Conservation (phyloP, 2,113 vertebrate species). For the Nansenia antarctica region DNA sequence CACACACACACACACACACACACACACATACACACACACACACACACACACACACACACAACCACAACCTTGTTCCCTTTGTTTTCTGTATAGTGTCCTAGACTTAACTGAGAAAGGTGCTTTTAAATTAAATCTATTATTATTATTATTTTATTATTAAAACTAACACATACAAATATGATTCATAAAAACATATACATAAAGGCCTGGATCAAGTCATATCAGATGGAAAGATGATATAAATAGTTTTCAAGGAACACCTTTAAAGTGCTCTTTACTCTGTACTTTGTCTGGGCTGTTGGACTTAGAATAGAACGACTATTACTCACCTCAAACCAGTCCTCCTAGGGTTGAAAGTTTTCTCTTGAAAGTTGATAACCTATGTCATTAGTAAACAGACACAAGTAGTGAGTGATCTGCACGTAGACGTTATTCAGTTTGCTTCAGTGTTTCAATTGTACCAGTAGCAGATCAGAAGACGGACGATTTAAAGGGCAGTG, state of each 20-base stretch:
- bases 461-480: conserved; percentile 12
- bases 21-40: not conserved
- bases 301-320: too few relatives aligned
- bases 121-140: too few relatives aligned
- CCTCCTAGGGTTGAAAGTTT: not conserved
- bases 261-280: not conserved
- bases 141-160: too few relatives aligned
- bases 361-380: not conserved
- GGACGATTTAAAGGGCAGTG: not conserved
- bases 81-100: too few relatives aligned
- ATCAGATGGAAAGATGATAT: not conserved
- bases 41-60: not conserved
- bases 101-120: too few relatives aligned
- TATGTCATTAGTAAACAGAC: not conserved
- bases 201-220: not conserved
- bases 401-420: not conserved
- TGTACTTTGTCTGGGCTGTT: not conserved
- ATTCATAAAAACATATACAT: not conserved
- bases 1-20: not conserved
- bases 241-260: not conserved
- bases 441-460: conserved; percentile 3
- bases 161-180: too few relatives aligned
- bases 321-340: not conserved
- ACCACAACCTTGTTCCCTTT: too few relatives aligned
- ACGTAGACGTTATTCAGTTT: conserved; percentile 1